phyloP scores from a whole-genome alignment of 2,113 vertebrate genomes.

The Stomatorhinus ivindoensis region DNA sequence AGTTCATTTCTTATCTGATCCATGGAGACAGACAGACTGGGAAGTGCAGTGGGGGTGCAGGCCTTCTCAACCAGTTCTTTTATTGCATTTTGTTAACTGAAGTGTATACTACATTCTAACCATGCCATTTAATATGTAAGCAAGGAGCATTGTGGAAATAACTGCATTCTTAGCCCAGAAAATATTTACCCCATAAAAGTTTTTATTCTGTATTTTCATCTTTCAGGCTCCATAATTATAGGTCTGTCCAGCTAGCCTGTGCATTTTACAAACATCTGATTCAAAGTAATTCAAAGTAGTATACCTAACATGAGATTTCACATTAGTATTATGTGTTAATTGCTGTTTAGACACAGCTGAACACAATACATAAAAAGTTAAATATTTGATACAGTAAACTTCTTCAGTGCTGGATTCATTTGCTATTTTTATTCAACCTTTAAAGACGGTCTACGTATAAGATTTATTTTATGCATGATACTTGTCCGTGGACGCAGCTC shows the following conservation, averaged over 20 bases:
- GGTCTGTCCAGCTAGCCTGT: background rate
- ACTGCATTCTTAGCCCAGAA: background rate
- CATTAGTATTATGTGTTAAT: background rate
- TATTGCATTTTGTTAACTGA: background rate
- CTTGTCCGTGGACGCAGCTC: background rate
- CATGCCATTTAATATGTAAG: background rate
- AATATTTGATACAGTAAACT: background rate
- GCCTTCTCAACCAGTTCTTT: background rate
- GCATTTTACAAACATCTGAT: background rate
- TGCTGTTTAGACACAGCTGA: background rate
- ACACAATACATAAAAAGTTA: background rate
- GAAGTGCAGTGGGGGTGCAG: background rate
- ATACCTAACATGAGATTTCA: background rate
- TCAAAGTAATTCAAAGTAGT: background rate
- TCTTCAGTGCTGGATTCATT: background rate
- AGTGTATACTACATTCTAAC: background rate
- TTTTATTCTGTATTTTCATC: background rate
- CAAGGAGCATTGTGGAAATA: background rate
- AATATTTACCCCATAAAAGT: background rate
- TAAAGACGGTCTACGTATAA: background rate
- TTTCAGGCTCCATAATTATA: background rate
- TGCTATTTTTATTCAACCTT: background rate
- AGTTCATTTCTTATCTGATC: background rate
- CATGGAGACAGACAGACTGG: background rate
- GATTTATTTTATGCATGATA: background rate